A percentile compares a stretch with the other conserved stretches of the same genome.
Conservation (phyloP, 64 coral and sea anemone species). For the Pachyseris speciosa region DNA sequence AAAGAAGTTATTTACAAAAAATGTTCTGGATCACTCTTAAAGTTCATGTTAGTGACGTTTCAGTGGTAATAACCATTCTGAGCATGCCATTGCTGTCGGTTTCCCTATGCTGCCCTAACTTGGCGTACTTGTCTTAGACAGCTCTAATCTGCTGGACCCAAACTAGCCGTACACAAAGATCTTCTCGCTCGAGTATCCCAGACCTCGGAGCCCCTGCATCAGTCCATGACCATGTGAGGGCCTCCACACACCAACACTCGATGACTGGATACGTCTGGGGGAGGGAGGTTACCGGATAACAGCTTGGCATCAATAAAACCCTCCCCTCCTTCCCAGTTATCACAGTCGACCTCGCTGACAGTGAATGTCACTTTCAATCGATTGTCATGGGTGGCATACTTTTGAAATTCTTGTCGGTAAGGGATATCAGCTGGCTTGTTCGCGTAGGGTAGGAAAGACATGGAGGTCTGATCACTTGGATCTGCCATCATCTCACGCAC, state of each 20-base stretch:
- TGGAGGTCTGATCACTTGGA: background rate
- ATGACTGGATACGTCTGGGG: constrained; percentile 25
- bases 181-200: constrained; percentile 51
- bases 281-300: constrained; percentile 35
- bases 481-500: constrained; percentile 39
- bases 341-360: constrained; percentile 26
- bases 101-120: constrained; percentile 28
- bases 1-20: no score
- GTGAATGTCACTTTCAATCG: constrained; percentile 32
- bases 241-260: constrained; percentile 54
- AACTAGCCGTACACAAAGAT: constrained; percentile 70
- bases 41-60: background rate
- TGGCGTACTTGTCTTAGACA: constrained; percentile 37
- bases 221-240: constrained; percentile 33
- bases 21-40: no score
- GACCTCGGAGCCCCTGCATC: constrained; percentile 23
- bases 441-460: constrained; percentile 12
- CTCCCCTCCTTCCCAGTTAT: constrained; percentile 61
- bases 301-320: constrained; percentile 59
- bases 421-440: constrained; percentile 27
- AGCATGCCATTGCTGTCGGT: background rate
- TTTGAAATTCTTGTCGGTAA: constrained; percentile 48
- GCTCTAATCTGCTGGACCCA: constrained; percentile 48
- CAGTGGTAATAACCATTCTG: background rate
- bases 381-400: background rate